Percentiles rank a stretch among this genome's conserved stretches.
These are phyloP conservation scores for Leptopilina myrica DNA, from an alignment of 2,888 invertebrate species.

Conservation along the genomic window DNA sequence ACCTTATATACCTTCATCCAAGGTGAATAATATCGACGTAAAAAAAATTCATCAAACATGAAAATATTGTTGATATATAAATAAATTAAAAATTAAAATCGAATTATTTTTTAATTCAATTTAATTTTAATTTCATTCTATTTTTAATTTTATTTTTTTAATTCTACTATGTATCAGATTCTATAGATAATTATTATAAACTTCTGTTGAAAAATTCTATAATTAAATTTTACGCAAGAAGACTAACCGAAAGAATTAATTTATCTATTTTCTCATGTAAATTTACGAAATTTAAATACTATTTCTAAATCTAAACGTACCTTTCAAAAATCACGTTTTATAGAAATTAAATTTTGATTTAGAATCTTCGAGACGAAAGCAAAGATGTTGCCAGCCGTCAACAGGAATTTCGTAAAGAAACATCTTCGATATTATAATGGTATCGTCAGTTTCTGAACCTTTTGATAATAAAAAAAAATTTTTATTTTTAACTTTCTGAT, in stretches of 20 bases:
- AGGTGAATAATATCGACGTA: slow-evolving; percentile 11
- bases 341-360: neutral
- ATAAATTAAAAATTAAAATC: no score
- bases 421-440: slow-evolving; percentile 7
- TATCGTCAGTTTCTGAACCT: neutral
- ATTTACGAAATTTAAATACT: neutral
- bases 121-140: no score
- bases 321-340: slow-evolving; percentile 11
- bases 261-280: neutral
- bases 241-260: no score
- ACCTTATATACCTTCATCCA: neutral
- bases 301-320: neutral
- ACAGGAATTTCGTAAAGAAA: slow-evolving; percentile 5
- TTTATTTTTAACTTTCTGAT: neutral
- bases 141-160: no score
- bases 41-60: neutral
- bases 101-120: neutral
- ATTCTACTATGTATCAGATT: no score
- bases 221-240: no score
- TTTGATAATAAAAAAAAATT: slow-evolving; percentile 1
- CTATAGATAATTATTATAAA: no score
- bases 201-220: no score
- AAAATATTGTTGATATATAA: no score
- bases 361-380: slow-evolving; percentile 1
- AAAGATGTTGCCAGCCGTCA: neutral